Percentiles rank a stretch among this genome's conserved stretches.
These are phyloP conservation scores for Dynastes tityus DNA, from an alignment of 2,888 invertebrate genomes.

Conservation along the genomic window DNA sequence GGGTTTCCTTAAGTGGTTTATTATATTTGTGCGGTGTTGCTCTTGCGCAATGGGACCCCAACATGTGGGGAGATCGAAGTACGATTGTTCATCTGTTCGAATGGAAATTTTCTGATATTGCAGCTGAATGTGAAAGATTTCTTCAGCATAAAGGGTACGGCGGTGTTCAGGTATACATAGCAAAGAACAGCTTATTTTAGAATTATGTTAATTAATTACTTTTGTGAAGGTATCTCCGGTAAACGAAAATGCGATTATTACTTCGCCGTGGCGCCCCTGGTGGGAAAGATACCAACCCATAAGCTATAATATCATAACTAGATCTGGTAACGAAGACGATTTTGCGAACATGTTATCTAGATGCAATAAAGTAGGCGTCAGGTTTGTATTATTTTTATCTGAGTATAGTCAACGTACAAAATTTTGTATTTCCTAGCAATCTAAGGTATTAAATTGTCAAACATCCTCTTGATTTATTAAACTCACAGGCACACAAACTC, in stretches of 20 bases:
- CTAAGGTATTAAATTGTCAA: too few species aligned
- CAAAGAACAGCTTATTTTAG: too few species aligned
- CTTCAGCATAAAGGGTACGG: constrained; percentile 82
- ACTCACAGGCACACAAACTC: too few species aligned
- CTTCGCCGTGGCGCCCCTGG: constrained; percentile 79
- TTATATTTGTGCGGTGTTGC: background rate
- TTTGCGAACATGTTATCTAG: constrained; percentile 84
- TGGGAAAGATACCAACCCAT: constrained; percentile 92
- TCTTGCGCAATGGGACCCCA: constrained; percentile 35
- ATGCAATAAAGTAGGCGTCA: constrained; percentile 86
- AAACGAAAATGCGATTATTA: constrained; percentile 78
- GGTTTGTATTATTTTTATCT: constrained; percentile 65
- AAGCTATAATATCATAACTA: constrained; percentile 82
- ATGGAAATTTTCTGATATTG: constrained; percentile 88
- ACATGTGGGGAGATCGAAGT: constrained; percentile 64
- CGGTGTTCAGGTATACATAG: constrained; percentile 77
- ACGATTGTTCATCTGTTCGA: constrained; percentile 86
- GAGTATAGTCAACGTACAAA: background rate
- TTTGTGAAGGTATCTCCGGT: constrained; percentile 80
- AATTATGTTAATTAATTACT: too few species aligned
- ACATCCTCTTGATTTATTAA: too few species aligned
- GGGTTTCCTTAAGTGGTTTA: background rate
- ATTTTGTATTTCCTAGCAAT: too few species aligned
- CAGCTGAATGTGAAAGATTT: constrained; percentile 85
- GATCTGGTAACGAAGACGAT: constrained; percentile 83